Base-by-base conservation (phyloP, 2,888 invertebrate species). In the Abscondita cerata region DNA sequence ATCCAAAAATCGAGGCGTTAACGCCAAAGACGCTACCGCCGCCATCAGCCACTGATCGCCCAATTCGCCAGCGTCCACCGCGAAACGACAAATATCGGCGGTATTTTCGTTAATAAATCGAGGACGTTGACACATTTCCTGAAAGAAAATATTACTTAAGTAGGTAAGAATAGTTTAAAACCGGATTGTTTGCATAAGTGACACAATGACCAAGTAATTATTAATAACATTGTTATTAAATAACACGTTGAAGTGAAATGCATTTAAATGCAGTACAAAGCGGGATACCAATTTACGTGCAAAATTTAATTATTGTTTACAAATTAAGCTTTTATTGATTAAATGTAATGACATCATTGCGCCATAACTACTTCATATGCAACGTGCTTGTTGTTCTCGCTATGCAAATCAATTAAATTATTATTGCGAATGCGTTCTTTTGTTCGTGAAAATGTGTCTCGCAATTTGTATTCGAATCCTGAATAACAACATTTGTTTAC, bases 121-220 rank as follows among this genome's bases (percentile, higher is more conserved):
- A 18, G 89, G 89, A 59, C 86, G 81, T 72, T 85, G 84, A 77
- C 87, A 88, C 80, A 88, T 84, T 81, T 89, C 89, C 87, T 87
- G 81, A 15, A 73, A 74, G 59, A 67, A 57, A 40, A 40, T 36
- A 8, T 40, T 40, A 15, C 13, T 41, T 12, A 36, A 36, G 11
- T 36, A 5, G n/a, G 36, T 36, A 36, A 36, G 12, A 36, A 36
- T 3, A 13, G 40, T 40, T 40, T 15, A 40, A 8, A 40, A 40
- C 25, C 25, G 25, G 25, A 25, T 25, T 25, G 40, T 40, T 5
- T 40, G 13, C 8, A 12, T 40, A 25, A 18, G 11, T 44, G 44
- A 16, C 44, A 44, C 44, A 44, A 44, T 44, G 44, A 44, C 44
- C 44, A 44, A 44, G 44, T 44, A 44, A 44, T 41, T 4, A 13